Evolutionary conservation across 2,113 vertebrate genomes (phyloP), one percentile per base, ranked within the genome.

Genomic region (Equus quagga): DNA sequence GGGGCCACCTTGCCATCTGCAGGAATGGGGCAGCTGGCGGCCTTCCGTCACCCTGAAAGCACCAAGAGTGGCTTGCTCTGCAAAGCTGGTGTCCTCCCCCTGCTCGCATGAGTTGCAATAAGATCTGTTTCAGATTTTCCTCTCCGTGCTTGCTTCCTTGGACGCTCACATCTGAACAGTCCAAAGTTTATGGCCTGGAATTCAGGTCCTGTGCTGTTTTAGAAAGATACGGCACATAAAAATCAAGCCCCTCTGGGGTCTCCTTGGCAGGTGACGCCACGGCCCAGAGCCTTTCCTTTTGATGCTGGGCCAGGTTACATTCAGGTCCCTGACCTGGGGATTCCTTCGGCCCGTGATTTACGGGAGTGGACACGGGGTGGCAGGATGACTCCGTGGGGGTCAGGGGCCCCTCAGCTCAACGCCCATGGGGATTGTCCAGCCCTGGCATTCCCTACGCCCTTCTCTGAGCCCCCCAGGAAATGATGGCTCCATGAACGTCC

Each of bases 151-250:
- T 82, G 6, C 21, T 76, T 73, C 31, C 78, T 31, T 65, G 94
- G 46, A 89, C 10, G 1, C 73, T 60, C 11, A 3, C 46, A 21
- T 78, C 72, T 28, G 83, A 89, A 85, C n/a, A 70, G 58, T 28
- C 92, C 65, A 23, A 23, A 24, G 73, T 82, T 95, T 76, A 56
- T 44, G 91, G 76, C 82, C 44, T 56, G 44, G 72, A 84, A 54
- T 72, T 62, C 31, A 49, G 54, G 15, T 19, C 78, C 28, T 2
- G 0, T 9, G 28, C 49, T 21, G 41, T 65, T 17, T 13, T 60
- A 41, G 18, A 8, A 76, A 90, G 80, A 46, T 2, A 3, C 3
- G 6, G 70, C 65, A 58, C 70, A 23, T 84, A 72, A 94, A 86
- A 69, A 36, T n/a, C 81, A 56, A 56, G 54, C 33, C 14, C 19